Evolutionary conservation across 2,113 vertebrate species (phyloP).

Genomic region (Leuciscus idus): DNA sequence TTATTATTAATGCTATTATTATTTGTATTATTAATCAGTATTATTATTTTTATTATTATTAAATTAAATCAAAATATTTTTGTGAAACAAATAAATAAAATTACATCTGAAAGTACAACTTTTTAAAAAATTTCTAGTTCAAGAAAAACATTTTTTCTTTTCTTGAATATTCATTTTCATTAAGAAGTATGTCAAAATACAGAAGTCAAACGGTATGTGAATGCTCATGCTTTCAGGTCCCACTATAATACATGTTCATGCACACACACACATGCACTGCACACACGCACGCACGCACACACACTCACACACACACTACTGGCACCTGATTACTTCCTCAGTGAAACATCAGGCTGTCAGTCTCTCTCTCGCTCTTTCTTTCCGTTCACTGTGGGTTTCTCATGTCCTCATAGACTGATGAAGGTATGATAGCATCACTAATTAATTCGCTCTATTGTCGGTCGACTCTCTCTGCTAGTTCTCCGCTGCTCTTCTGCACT

Average conservation of each 20-base stretch:
- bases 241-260: not conserved
- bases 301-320: not conserved
- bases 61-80: not conserved
- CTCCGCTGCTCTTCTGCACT: constrained; percentile 64
- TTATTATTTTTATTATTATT: not conserved
- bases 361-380: constrained; percentile 35
- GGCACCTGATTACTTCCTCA: not conserved
- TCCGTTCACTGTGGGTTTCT: constrained; percentile 35
- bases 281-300: not conserved
- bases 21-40: not conserved
- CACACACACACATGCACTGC: not conserved
- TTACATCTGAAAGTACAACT: not conserved
- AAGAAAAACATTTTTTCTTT: no score
- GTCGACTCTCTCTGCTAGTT: constrained; percentile 49
- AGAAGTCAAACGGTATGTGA: not conserved
- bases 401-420: constrained; percentile 55
- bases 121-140: not conserved
- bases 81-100: not conserved
- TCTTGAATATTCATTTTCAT: not conserved
- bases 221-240: not conserved
- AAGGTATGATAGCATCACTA: constrained; percentile 71
- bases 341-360: constrained; percentile 33
- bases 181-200: not conserved
- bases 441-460: constrained; percentile 63
- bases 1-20: not conserved